Conservation (phyloP, 2,113 vertebrate genomes). For the Paedocypris sp. region DNA sequence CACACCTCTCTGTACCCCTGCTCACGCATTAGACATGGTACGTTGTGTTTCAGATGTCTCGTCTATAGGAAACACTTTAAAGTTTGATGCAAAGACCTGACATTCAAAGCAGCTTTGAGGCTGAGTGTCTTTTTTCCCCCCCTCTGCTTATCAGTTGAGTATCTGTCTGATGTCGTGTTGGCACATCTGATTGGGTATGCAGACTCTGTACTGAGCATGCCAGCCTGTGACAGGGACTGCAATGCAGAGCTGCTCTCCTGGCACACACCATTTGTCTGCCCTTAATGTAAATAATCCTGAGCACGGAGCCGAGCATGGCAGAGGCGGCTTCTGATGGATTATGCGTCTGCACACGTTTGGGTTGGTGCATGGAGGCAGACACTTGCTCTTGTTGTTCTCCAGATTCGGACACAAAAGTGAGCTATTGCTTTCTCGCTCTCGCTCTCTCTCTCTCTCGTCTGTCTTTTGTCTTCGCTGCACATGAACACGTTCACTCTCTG, state of each 20-base stretch:
- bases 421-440: conserved; percentile 23
- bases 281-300: conserved; percentile 43
- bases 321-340: conserved; percentile 35
- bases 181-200: conserved; percentile 61
- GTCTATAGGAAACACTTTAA: conserved; percentile 7
- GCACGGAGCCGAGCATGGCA: conserved; percentile 15
- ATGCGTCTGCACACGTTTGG: conserved; percentile 29
- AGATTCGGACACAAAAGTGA: conserved; percentile 30
- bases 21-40: conserved; percentile 28
- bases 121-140: conserved; percentile 18
- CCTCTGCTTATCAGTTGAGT: conserved; percentile 30
- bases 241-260: conserved; percentile 64
- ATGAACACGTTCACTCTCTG: conserved; percentile 42
- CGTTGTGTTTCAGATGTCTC: conserved; percentile 21
- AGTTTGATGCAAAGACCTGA: conserved; percentile 21
- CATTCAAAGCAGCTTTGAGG: conserved; percentile 20
- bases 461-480: conserved; percentile 40
- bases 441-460: conserved; percentile 8
- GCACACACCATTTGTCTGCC: conserved; percentile 48
- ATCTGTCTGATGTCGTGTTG: conserved; percentile 43
- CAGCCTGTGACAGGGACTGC: conserved; percentile 62
- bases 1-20: conserved; percentile 30
- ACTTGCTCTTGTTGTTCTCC: conserved; percentile 5
- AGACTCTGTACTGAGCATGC: conserved; percentile 62
- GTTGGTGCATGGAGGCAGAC: conserved; percentile 19